Conservation (phyloP, 2,113 vertebrate genomes). For the Dolichallabes microphthalmus region DNA sequence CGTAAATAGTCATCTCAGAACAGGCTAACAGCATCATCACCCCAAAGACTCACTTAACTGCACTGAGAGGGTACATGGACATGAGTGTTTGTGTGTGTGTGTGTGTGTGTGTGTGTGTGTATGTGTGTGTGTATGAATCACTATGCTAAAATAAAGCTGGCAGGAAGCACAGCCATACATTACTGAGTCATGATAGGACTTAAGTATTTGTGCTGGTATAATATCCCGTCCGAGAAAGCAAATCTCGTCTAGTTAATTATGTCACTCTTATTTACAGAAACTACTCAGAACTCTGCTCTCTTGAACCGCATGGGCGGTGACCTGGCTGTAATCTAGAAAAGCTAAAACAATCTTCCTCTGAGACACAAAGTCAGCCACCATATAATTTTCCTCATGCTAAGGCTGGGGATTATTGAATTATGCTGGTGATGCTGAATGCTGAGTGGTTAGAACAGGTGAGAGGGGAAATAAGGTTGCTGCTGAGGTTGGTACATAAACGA, state of each 20-base stretch:
- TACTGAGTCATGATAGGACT: slow-evolving; percentile 13
- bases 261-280: background rate
- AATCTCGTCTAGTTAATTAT: background rate
- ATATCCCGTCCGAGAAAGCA: background rate
- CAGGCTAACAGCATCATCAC: slow-evolving; percentile 42
- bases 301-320: background rate
- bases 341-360: background rate
- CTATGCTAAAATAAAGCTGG: slow-evolving; percentile 12
- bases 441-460: too few species aligned
- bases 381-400: background rate
- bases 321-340: background rate
- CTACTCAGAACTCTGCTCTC: background rate
- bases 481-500: too few species aligned
- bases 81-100: background rate
- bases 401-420: too few species aligned
- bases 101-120: background rate
- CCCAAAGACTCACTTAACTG: slow-evolving; percentile 22
- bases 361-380: background rate
- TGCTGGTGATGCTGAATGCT: too few species aligned
- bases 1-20: slow-evolving; percentile 41
- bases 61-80: slow-evolving; percentile 2
- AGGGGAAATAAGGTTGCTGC: too few species aligned
- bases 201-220: slow-evolving; percentile 7
- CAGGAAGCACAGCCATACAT: background rate
- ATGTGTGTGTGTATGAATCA: background rate